These are phyloP conservation scores for Acrobasis consociella DNA, from an alignment of 2,888 invertebrate genomes.

Conservation along the genomic window DNA sequence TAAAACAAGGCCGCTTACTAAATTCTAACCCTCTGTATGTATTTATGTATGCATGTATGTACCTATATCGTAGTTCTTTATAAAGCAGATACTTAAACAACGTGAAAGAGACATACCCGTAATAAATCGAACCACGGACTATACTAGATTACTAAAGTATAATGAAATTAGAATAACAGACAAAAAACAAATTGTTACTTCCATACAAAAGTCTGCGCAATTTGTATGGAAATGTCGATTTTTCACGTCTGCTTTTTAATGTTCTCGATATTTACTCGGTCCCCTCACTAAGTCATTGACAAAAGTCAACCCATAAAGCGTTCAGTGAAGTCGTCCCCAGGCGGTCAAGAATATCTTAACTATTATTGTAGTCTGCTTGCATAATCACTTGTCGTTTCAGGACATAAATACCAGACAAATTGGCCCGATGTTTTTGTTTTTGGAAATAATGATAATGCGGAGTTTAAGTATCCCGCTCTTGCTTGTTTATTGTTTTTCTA, in stretches of 20 bases:
- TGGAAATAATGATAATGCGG: not conserved
- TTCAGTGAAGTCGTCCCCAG: constrained; percentile 60
- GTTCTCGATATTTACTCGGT: constrained; percentile 19
- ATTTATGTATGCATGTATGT: too few relatives aligned
- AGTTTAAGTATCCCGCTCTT: not conserved
- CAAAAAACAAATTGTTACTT: too few relatives aligned
- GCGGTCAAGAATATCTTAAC: constrained; percentile 71
- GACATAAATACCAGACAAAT: constrained; percentile 33
- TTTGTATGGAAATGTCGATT: too few relatives aligned
- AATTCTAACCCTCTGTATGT: too few relatives aligned
- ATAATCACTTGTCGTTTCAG: constrained; percentile 53
- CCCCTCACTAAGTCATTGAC: constrained; percentile 40
- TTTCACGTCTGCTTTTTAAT: not conserved
- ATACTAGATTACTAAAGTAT: too few relatives aligned
- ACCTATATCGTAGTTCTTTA: too few relatives aligned
- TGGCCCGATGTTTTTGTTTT: constrained; percentile 7
- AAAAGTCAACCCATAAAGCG: constrained; percentile 61
- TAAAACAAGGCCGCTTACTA: too few relatives aligned
- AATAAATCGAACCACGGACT: too few relatives aligned
- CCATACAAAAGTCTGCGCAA: too few relatives aligned
- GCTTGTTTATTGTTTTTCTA: not conserved
- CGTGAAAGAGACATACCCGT: too few relatives aligned
- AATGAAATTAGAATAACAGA: too few relatives aligned
- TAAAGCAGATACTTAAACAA: too few relatives aligned
- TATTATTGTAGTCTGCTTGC: constrained; percentile 62